Conservation (phyloP, 2,888 invertebrate species). For the Pterostichus madidus region DNA sequence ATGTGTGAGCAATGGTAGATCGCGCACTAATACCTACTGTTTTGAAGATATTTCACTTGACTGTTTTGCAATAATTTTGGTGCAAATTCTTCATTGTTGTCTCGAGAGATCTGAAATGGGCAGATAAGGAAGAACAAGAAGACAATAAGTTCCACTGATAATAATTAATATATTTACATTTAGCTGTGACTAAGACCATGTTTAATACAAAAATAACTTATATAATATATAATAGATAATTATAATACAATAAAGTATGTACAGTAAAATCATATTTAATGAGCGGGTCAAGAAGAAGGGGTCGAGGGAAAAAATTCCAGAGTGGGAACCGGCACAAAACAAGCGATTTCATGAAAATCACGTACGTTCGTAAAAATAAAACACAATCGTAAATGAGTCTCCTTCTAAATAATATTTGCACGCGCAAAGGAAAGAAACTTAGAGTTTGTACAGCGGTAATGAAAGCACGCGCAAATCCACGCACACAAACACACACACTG, state of each 20-base stretch:
- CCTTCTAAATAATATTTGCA: slow-evolving; percentile 55
- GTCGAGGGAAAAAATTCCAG: slow-evolving; percentile 34
- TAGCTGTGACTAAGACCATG: slow-evolving; percentile 77
- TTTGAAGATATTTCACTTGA: no score
- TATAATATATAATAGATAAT: slow-evolving; percentile 76
- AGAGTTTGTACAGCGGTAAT: slow-evolving; percentile 61
- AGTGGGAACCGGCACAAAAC: slow-evolving; percentile 11
- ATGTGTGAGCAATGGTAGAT: no score
- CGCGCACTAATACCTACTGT: no score
- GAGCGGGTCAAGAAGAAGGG: slow-evolving; percentile 57
- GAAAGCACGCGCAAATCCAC: slow-evolving; percentile 49
- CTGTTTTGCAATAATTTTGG: no score
- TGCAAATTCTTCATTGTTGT: no score
- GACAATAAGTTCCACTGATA: slow-evolving; percentile 73
- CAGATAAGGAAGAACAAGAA: slow-evolving; percentile 31
- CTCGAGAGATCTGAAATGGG: no score
- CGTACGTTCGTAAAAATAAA: slow-evolving; percentile 23
- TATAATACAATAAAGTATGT: slow-evolving; percentile 77
- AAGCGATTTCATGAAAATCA: background rate
- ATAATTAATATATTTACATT: slow-evolving; percentile 77
- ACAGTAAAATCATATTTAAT: slow-evolving; percentile 71
- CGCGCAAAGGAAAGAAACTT: slow-evolving; percentile 60
- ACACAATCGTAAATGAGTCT: slow-evolving; percentile 15
- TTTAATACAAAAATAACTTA: slow-evolving; percentile 78
- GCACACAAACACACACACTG: slow-evolving; percentile 10